Percentiles rank a stretch among this genome's conserved stretches.
phyloP scores from a whole-genome alignment of 2,797 vertebrate genomes.

The Cryptoprocta ferox region DNA sequence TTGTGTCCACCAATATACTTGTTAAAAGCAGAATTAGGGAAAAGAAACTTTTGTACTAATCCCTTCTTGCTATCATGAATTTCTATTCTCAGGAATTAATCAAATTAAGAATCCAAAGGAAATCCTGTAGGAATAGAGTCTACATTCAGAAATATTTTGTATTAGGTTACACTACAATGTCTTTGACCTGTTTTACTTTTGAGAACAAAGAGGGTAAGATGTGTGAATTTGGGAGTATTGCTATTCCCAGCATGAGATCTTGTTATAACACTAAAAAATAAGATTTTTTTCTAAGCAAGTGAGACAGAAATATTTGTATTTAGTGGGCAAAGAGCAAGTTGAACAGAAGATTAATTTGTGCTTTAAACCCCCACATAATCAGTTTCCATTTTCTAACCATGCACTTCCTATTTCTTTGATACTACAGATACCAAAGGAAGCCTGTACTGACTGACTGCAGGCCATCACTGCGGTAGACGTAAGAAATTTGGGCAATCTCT shows the following conservation, averaged over 20 bases:
- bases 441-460: not conserved
- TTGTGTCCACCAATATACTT: not conserved
- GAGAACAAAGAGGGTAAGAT: not conserved
- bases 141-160: not conserved
- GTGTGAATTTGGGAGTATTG: not conserved
- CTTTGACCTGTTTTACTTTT: not conserved
- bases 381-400: slow-evolving; percentile 32
- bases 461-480: not conserved
- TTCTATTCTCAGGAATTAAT: not conserved
- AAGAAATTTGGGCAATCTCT: not conserved
- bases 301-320: not conserved
- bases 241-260: not conserved
- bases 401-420: not conserved
- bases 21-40: not conserved
- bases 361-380: not conserved
- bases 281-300: not conserved
- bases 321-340: not conserved
- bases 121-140: not conserved
- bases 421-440: not conserved
- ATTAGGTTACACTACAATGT: not conserved
- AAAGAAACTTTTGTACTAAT: not conserved
- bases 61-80: not conserved
- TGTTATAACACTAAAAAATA: not conserved
- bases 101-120: not conserved
- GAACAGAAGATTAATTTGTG: not conserved